Conservation (phyloP, 1,140 invertebrate genomes). For the Cydia fagiglandana region DNA sequence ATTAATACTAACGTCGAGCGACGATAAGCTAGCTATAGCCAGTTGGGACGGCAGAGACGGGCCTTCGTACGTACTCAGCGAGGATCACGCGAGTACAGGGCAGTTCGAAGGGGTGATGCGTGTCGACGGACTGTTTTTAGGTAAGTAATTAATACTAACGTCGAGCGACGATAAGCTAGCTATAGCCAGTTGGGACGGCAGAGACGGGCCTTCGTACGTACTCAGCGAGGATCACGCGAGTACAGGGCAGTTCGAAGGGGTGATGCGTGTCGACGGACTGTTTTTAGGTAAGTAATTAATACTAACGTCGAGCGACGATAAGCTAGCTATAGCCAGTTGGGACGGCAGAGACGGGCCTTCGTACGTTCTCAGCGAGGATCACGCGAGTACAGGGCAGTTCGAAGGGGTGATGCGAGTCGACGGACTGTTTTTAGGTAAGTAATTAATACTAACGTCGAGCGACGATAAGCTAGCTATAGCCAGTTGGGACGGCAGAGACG, state of each 20-base stretch:
- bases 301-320: too few species aligned
- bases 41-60: not conserved
- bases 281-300: slow-evolving; percentile 19
- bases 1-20: slow-evolving; percentile 11
- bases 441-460: slow-evolving; percentile 18
- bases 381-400: too few species aligned
- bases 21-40: not conserved
- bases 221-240: not conserved
- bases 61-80: not conserved
- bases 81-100: not conserved
- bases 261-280: not conserved
- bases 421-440: too few species aligned
- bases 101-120: not conserved
- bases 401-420: too few species aligned
- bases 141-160: not conserved
- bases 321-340: too few species aligned
- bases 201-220: not conserved
- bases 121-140: not conserved
- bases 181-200: not conserved
- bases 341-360: too few species aligned
- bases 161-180: not conserved
- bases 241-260: not conserved
- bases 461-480: not conserved
- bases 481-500: not conserved
- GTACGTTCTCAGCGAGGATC: too few species aligned